Conservation (phyloP, 1,140 invertebrate species). For the Stegodyphus dumicola region DNA sequence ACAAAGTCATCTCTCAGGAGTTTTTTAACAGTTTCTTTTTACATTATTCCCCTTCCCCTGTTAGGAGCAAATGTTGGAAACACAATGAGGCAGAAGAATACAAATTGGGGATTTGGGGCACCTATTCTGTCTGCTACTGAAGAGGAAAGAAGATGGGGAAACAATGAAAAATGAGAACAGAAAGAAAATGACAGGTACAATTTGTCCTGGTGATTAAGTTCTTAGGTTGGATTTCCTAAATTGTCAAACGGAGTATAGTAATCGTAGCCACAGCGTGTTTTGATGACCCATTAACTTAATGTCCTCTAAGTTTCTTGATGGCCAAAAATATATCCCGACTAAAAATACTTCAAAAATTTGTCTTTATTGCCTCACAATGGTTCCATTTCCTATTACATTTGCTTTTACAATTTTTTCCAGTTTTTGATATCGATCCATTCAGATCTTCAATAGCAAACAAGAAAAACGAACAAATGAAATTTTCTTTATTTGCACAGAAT, state of each 20-base stretch:
- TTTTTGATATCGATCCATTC: background rate
- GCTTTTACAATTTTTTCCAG: background rate
- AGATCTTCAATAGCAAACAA: background rate
- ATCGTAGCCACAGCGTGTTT: conserved; percentile 28
- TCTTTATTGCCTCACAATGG: conserved; percentile 28
- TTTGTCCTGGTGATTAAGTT: conserved; percentile 56
- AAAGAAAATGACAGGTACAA: conserved; percentile 57
- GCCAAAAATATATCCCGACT: conserved; percentile 27
- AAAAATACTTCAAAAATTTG: conserved; percentile 51
- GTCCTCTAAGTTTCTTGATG: conserved; percentile 41
- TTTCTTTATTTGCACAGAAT: no score
- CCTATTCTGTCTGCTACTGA: conserved; percentile 12
- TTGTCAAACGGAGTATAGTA: conserved; percentile 42
- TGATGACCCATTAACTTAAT: conserved; percentile 59
- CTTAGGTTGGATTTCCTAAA: conserved; percentile 56
- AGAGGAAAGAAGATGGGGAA: background rate
- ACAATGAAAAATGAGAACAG: conserved; percentile 31
- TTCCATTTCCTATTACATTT: background rate
- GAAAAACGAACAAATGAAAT: no score
- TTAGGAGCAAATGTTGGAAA: background rate
- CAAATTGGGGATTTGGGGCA: conserved; percentile 34
- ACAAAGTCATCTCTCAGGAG: no score
- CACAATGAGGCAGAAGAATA: conserved; percentile 33
- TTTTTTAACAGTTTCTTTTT: no score
- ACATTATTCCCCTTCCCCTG: no score